Evolutionary conservation across 2,797 vertebrate genomes (phyloP).

Genomic region (Acanthurus tractus): DNA sequence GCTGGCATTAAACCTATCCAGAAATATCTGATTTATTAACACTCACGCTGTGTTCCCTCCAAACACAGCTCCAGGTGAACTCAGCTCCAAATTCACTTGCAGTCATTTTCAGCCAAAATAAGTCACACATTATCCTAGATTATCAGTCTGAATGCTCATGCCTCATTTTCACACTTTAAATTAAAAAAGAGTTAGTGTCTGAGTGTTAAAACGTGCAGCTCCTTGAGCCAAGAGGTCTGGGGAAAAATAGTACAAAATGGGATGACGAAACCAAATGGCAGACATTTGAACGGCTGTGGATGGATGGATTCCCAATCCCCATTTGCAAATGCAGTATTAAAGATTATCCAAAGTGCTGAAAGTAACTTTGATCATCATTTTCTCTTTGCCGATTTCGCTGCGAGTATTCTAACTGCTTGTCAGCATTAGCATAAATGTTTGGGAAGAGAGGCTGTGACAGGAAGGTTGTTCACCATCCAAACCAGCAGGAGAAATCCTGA

Average conservation of each 20-base stretch:
- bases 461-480: slow-evolving; percentile 4
- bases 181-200: neutral
- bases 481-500: neutral
- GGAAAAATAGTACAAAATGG: neutral
- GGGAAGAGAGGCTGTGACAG: neutral
- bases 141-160: slow-evolving; percentile 15
- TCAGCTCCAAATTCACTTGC: slow-evolving; percentile 17
- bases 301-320: slow-evolving; percentile 5
- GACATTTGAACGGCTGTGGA: slow-evolving; percentile 15
- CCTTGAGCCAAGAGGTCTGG: neutral
- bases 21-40: slow-evolving; percentile 28
- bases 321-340: neutral
- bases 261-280: slow-evolving; percentile 19
- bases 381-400: neutral
- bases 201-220: neutral
- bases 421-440: neutral
- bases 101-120: slow-evolving; percentile 20
- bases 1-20: neutral
- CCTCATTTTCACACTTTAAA: slow-evolving; percentile 12
- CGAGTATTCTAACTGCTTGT: neutral
- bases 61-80: neutral
- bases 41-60: neutral
- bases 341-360: neutral
- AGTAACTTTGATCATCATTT: neutral
- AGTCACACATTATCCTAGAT: neutral